Evolutionary conservation across 2,113 vertebrate genomes (phyloP), one percentile per base, ranked within the genome.

Genomic region (Salvelinus alpinus): DNA sequence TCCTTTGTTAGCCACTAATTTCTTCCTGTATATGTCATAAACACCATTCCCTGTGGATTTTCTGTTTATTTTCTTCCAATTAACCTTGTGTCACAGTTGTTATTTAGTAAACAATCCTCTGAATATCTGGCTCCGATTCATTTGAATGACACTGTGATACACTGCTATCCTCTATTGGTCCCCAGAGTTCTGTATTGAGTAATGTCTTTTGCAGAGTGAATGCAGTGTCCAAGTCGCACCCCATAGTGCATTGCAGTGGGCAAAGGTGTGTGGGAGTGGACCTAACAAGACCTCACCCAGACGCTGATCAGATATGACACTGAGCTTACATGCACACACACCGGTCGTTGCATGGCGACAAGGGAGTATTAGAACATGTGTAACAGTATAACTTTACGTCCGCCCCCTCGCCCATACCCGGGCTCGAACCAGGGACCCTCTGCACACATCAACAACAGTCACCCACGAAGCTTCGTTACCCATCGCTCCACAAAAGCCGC

Each of bases 1-100:
- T 62, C 0, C 14, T 8, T 54, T 20, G 38, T 14, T 74, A 27
- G 34, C 78, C 77, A 87, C 75, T 1, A 3, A 24, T 22, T 11
- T 24, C 20, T 68, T 11, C 31, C 7, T 18, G 6, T 38, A 13
- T 11, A 0, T 20, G 6, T 68, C 65, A 68, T 11, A 1, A 13
- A 67, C 14, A 31, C 65, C 29, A 18, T 67, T 67, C 65, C 65
- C 29, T 67, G 24, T 18, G 20, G 29, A 68, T 20, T 34, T 68
- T 16, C n/a, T 25, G 62, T 24, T 66, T 14, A 31, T 66, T 29
- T 78, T 77, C 65, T 8, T 29, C 20, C 12, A 66, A 14, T 18
- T 29, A 16, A 31, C 12, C 64, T 27, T 18, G 16, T 54, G 14
- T 18, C 13, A 51, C 0, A 1, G 48, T 51, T 51, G 16, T 54